These are phyloP conservation scores for Eueides isabella DNA, from an alignment of 1,140 invertebrate genomes.

Conservation along the genomic window DNA sequence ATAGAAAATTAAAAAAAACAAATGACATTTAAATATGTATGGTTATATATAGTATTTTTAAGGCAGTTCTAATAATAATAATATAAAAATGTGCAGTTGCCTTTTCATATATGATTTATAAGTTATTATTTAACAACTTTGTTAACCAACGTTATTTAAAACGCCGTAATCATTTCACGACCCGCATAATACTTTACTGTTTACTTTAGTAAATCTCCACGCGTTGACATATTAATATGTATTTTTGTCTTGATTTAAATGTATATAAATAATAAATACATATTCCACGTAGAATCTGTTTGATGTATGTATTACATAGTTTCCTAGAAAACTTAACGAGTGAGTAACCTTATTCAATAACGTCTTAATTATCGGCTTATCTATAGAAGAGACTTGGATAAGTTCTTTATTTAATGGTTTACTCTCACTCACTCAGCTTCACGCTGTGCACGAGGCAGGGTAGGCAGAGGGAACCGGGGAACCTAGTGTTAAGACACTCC, in stretches of 20 bases:
- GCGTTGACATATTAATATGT: neutral
- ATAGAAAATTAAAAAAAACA: no score
- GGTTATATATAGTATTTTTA: no score
- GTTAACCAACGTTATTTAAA: no score
- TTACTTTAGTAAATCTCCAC: neutral
- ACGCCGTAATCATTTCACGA: slow-evolving; percentile 16
- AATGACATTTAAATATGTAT: no score
- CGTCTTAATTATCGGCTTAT: neutral
- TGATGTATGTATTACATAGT: neutral
- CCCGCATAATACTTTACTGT: neutral
- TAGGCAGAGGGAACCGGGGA: no score
- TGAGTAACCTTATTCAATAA: neutral
- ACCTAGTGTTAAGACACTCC: no score
- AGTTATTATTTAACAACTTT: neutral
- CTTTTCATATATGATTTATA: neutral
- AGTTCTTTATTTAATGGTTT: neutral
- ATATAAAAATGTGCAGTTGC: neutral
- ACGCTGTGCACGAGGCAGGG: no score
- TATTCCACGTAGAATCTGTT: neutral
- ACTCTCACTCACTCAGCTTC: no score
- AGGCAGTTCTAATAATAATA: no score
- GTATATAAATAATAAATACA: neutral
- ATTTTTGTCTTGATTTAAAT: neutral
- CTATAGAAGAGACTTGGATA: neutral
- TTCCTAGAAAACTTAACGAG: neutral